Conservation (phyloP, 2,888 invertebrate species). For the Leptodirus hochenwartii region DNA sequence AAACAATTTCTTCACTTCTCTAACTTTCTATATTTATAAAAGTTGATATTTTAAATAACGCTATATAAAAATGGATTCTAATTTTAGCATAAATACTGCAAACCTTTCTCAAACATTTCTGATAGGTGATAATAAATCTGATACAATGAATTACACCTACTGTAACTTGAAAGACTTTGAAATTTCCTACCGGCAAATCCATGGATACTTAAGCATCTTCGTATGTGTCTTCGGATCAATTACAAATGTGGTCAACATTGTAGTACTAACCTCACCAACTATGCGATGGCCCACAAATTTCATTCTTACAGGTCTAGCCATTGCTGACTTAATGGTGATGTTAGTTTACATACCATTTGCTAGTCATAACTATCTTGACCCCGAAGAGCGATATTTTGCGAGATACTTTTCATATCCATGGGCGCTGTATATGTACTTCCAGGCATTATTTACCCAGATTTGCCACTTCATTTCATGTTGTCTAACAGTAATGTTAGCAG, state of each 20-base stretch:
- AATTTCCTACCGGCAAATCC: conserved; percentile 48
- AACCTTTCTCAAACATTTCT: too few species aligned
- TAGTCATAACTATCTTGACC: conserved; percentile 57
- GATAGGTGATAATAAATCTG: too few species aligned
- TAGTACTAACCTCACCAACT: conserved; percentile 72
- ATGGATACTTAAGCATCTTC: conserved; percentile 70
- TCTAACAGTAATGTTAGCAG: conserved; percentile 79
- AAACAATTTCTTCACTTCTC: too few species aligned
- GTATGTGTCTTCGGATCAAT: conserved; percentile 83
- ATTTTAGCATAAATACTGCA: too few species aligned
- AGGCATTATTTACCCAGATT: conserved; percentile 77
- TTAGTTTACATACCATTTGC: conserved; percentile 85
- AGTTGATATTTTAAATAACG: too few species aligned
- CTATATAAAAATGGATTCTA: too few species aligned
- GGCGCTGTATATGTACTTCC: conserved; percentile 74
- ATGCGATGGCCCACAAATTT: conserved; percentile 86
- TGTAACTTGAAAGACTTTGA: conserved; percentile 39
- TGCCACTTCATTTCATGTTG: conserved; percentile 85
- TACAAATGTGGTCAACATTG: conserved; percentile 82
- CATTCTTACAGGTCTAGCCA: conserved; percentile 75
- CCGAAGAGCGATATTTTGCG: conserved; percentile 31
- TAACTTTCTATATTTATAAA: too few species aligned
- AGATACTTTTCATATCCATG: conserved; percentile 49
- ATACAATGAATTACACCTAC: conserved; percentile 12
- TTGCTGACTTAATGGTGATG: conserved; percentile 89